phyloP scores from a whole-genome alignment of 2,113 vertebrate genomes.

The Corynorhinus townsendii region DNA sequence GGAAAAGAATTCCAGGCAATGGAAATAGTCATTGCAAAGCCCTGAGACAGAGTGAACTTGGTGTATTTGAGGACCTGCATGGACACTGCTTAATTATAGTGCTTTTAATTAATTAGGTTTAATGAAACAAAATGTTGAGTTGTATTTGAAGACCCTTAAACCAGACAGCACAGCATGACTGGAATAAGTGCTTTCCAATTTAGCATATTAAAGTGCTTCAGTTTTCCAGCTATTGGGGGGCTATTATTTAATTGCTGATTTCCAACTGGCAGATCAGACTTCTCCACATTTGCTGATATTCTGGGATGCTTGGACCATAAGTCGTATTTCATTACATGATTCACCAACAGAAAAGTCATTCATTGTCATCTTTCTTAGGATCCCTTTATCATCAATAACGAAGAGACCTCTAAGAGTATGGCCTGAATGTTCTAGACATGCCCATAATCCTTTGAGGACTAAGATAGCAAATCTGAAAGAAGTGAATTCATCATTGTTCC shows the following conservation, averaged over 20 bases:
- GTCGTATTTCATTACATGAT: constrained; percentile 88
- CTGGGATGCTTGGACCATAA: constrained; percentile 89
- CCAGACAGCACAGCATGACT: background rate
- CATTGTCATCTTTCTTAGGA: constrained; percentile 90
- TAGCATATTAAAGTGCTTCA: constrained; percentile 91
- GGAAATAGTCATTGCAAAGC: background rate
- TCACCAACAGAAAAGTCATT: constrained; percentile 89
- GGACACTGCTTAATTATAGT: background rate
- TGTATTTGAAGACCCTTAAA: constrained; percentile 68
- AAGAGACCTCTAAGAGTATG: constrained; percentile 82
- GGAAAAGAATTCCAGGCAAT: background rate
- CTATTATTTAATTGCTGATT: constrained; percentile 87
- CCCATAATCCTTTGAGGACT: constrained; percentile 90
- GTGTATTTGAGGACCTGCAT: background rate
- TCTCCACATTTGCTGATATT: constrained; percentile 91
- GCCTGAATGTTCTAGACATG: constrained; percentile 89
- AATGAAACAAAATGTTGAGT: background rate
- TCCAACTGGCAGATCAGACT: constrained; percentile 91
- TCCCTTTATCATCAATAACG: constrained; percentile 88
- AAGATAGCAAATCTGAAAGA: constrained; percentile 88
- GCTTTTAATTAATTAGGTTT: background rate
- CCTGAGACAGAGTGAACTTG: background rate
- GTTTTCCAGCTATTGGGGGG: constrained; percentile 88
- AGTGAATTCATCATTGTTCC: constrained; percentile 89
- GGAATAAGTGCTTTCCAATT: constrained; percentile 74